These are phyloP conservation scores for Crematogaster levior DNA, from an alignment of 2,888 invertebrate species.

Conservation along the genomic window DNA sequence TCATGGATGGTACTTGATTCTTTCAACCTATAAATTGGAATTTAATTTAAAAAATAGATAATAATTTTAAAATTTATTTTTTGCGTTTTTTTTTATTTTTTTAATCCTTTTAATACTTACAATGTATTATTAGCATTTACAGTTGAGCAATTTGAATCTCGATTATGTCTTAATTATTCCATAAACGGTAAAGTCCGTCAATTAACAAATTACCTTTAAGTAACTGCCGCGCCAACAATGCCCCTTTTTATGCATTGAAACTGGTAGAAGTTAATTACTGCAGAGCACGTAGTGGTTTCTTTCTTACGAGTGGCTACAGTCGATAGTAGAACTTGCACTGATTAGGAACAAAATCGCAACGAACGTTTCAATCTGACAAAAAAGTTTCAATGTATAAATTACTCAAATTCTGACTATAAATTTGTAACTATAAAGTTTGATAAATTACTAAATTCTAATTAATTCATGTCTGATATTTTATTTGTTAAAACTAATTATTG, in stretches of 20 bases:
- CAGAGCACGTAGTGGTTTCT: constrained; percentile 38
- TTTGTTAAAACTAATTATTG: not conserved
- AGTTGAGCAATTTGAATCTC: not conserved
- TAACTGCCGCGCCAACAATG: constrained; percentile 20
- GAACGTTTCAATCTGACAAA: constrained; percentile 1
- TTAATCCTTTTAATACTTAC: too few species aligned
- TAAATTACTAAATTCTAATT: not conserved
- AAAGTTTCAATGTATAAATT: constrained; percentile 19
- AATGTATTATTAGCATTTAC: not conserved
- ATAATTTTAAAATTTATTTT: not conserved
- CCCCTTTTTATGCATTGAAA: constrained; percentile 5
- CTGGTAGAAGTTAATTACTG: constrained; percentile 26
- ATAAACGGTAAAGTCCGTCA: not conserved
- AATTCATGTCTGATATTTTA: not conserved
- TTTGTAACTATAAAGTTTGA: too few species aligned
- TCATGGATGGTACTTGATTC: not conserved
- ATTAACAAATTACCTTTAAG: constrained; percentile 25
- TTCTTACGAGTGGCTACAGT: constrained; percentile 5
- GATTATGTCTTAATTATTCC: constrained; percentile 18
- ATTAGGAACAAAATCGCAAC: not conserved
- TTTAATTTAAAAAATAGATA: not conserved
- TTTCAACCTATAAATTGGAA: not conserved
- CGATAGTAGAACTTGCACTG: constrained; percentile 17
- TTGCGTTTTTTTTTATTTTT: not conserved
- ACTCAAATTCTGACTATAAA: not conserved